Evolutionary conservation across 2,797 vertebrate genomes (phyloP).

Genomic region (Gymnothorax javanicus): DNA sequence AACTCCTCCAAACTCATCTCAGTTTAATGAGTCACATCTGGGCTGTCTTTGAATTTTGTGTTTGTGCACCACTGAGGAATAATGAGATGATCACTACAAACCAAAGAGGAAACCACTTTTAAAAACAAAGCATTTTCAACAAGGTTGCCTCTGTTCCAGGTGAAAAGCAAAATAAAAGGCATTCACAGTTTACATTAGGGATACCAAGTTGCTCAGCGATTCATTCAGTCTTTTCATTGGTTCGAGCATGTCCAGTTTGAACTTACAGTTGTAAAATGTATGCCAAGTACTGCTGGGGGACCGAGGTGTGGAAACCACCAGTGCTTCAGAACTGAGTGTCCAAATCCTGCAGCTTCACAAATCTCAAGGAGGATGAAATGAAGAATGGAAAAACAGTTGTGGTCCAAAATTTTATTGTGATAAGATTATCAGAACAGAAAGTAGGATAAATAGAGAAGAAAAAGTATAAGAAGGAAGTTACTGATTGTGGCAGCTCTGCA

Average conservation of each 20-base stretch:
- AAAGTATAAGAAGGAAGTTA: too few relatives aligned
- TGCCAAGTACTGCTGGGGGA: neutral
- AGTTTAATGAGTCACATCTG: slow-evolving; percentile 24
- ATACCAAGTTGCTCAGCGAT: neutral
- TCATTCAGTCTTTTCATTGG: neutral
- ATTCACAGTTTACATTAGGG: neutral
- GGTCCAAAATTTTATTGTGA: neutral
- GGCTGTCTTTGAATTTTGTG: slow-evolving; percentile 19
- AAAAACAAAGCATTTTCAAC: neutral
- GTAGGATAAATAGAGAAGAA: too few relatives aligned
- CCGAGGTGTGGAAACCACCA: neutral
- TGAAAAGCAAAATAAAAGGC: neutral
- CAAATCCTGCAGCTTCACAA: neutral
- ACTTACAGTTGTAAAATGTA: neutral
- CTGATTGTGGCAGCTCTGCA: too few relatives aligned
- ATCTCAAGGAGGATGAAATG: neutral
- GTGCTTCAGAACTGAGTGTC: neutral
- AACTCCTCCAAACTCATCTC: neutral
- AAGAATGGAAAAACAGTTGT: neutral
- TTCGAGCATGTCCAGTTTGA: neutral
- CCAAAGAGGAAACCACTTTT: neutral
- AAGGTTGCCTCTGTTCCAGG: neutral
- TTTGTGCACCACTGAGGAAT: slow-evolving; percentile 11
- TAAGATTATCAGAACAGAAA: too few relatives aligned
- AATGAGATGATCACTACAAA: neutral